Percentiles rank a stretch among this genome's conserved stretches.
Evolutionary conservation across 2,888 invertebrate genomes (phyloP).

Genomic region (Tiliacea aurago): DNA sequence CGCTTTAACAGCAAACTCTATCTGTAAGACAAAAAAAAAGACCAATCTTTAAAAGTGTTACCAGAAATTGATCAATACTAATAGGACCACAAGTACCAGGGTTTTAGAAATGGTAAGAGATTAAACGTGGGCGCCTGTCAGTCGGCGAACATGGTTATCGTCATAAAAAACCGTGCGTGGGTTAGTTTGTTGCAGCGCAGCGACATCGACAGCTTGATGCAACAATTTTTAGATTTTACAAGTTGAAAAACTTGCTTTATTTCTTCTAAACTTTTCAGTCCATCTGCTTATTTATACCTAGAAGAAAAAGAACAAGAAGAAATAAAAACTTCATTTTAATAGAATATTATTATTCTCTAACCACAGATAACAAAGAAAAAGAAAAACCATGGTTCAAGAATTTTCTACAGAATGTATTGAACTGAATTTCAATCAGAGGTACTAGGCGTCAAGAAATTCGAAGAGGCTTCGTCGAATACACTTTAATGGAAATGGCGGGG

Average conservation of each 20-base stretch:
- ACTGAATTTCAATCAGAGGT: constrained; percentile 43
- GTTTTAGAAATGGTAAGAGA: constrained; percentile 33
- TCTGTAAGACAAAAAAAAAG: neutral
- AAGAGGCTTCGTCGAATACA: constrained; percentile 23
- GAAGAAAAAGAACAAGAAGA: neutral
- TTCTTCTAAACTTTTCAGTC: neutral
- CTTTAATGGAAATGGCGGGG: constrained; percentile 28
- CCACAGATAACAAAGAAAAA: constrained; percentile 49
- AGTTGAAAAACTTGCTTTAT: neutral
- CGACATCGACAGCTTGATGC: no score
- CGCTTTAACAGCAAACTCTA: no score
- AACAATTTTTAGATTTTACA: neutral
- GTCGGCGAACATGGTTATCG: constrained; percentile 3
- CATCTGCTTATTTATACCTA: neutral
- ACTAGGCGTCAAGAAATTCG: constrained; percentile 43
- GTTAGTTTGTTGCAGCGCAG: no score
- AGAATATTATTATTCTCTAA: neutral
- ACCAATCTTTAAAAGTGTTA: constrained; percentile 8
- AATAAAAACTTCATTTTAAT: neutral
- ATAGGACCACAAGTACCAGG: constrained; percentile 58
- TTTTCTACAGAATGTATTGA: constrained; percentile 46
- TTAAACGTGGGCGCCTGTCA: constrained; percentile 26
- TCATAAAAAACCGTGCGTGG: neutral
- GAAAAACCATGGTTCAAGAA: constrained; percentile 15
- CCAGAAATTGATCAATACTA: constrained; percentile 55